Conservation (phyloP, 2,797 vertebrate genomes). For the Alectoris magna region DNA sequence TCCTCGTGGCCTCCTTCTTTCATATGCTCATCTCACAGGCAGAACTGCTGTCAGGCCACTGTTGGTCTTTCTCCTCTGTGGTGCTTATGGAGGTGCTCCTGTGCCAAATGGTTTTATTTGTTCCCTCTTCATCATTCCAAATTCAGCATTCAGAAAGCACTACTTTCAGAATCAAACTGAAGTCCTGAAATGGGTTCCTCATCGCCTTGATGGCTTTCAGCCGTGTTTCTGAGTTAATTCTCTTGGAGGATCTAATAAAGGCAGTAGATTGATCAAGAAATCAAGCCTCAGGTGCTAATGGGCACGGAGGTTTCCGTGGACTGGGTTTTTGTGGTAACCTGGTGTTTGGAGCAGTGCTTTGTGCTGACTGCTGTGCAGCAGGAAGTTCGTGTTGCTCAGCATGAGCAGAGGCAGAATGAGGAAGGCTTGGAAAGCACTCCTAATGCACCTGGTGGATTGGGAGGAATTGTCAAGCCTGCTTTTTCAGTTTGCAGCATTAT, state of each 20-base stretch:
- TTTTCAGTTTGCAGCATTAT: not conserved
- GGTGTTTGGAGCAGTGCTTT: not conserved
- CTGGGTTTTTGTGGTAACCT: not conserved
- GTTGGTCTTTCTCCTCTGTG: not conserved
- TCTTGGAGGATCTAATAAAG: not conserved
- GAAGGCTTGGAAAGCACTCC: not conserved
- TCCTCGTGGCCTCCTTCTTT: not conserved
- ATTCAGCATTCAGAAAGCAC: not conserved
- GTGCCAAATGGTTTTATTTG: rapidly evolving
- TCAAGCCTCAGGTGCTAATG: not conserved
- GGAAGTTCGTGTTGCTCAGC: not conserved
- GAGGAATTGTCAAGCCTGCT: not conserved
- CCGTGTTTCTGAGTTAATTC: not conserved
- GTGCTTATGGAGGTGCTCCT: not conserved
- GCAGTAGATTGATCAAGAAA: not conserved
- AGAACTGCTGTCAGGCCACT: not conserved
- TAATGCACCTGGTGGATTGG: not conserved
- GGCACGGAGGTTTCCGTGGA: not conserved
- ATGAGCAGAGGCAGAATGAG: not conserved
- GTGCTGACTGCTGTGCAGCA: not conserved
- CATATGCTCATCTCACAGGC: not conserved
- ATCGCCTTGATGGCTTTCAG: not conserved
- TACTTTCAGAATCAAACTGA: not conserved
- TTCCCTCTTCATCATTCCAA: not conserved
- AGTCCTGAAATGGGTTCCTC: not conserved